phyloP scores from a whole-genome alignment of 2,888 invertebrate species.

The Bugula neritina region DNA sequence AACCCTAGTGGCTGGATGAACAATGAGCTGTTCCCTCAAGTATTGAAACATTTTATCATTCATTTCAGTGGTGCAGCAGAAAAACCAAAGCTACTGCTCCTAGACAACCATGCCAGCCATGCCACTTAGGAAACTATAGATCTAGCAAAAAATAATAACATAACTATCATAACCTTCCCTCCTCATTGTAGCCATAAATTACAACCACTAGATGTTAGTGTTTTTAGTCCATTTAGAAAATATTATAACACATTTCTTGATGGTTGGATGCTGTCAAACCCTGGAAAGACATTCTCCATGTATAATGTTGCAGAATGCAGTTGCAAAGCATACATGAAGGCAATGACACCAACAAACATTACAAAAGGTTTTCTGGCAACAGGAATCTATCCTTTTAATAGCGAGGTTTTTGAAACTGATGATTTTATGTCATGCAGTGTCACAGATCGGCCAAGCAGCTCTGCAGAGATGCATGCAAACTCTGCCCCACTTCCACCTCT shows the following conservation, averaged over 20 bases:
- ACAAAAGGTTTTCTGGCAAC: neutral
- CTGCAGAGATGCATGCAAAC: neutral
- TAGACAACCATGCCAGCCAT: conserved; percentile 40
- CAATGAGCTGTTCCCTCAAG: conserved; percentile 28
- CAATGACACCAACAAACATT: neutral
- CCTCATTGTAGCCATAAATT: too few relatives aligned
- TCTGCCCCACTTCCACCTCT: neutral
- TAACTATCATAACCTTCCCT: neutral
- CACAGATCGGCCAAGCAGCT: neutral
- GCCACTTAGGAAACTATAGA: conserved; percentile 33
- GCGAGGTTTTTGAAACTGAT: too few relatives aligned
- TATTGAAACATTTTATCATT: conserved; percentile 28
- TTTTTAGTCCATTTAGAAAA: neutral
- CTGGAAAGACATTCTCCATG: neutral
- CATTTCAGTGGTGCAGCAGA: conserved; percentile 24
- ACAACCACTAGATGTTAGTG: neutral
- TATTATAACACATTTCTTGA: neutral
- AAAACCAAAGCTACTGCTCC: conserved; percentile 35
- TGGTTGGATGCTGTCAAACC: neutral
- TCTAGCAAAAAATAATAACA: conserved; percentile 20
- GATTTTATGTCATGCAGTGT: neutral
- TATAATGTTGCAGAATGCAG: neutral
- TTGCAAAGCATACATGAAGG: too few relatives aligned
- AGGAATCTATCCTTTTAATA: neutral
- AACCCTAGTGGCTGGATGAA: conserved; percentile 29